These are phyloP conservation scores for Megaptera novaeangliae DNA, from an alignment of 2,113 vertebrate genomes.

Conservation along the genomic window DNA sequence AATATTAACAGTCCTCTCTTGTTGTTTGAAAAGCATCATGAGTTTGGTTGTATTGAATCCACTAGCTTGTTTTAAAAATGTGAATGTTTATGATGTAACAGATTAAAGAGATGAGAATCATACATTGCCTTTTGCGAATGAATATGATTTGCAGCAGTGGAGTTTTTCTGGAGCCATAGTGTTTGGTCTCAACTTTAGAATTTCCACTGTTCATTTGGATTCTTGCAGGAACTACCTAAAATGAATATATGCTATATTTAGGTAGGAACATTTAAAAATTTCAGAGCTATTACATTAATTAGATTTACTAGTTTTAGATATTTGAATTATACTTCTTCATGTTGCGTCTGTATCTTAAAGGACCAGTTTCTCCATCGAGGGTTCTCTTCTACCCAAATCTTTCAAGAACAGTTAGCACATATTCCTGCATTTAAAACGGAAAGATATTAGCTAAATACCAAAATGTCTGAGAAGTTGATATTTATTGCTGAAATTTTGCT, in stretches of 20 bases:
- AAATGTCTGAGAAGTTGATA: background rate
- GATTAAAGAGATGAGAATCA: background rate
- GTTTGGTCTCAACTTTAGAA: background rate
- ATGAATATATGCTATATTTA: background rate
- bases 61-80: background rate
- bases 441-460: background rate
- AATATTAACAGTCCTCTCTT: background rate
- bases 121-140: background rate
- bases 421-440: background rate
- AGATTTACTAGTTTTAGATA: background rate
- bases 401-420: background rate
- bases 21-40: background rate
- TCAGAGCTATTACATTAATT: background rate
- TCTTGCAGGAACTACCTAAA: background rate
- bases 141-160: background rate
- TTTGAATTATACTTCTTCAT: background rate
- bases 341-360: background rate
- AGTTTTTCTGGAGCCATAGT: background rate
- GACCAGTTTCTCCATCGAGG: background rate
- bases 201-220: background rate
- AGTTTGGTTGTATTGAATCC: background rate
- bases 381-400: background rate
- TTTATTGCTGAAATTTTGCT: slow-evolving; percentile 17
- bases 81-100: background rate
- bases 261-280: background rate